Base-by-base conservation (phyloP, 2,888 invertebrate species). In the Pecten maximus region DNA sequence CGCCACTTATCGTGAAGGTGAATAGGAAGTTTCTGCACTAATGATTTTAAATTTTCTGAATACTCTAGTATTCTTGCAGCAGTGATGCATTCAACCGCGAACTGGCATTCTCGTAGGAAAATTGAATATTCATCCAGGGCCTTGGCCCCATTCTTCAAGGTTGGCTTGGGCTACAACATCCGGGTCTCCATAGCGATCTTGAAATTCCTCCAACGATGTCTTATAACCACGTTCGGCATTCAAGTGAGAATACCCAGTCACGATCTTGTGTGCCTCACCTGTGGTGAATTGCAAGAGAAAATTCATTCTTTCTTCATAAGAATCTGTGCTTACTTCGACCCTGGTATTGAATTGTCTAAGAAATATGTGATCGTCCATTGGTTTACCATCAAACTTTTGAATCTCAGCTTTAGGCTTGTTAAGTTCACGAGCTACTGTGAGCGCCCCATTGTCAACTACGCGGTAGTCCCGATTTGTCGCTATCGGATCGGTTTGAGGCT, bases 331-430 rank as follows among this genome's bases (percentile, higher is more conserved):
- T n/a, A n/a, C n/a, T n/a, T n/a, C n/a, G n/a, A n/a, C n/a, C 60
- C 87, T 88, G 15, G 91, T 35, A 16, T 92, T 88, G 54, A 91
- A 92, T 28, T 91, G 91, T 86, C 92, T 89, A 6, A 88, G 16
- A 35, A 92, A 92, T 54, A 60, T 39, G 16, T 74, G 89, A 40
- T 89, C 91, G 0, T 92, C 90, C 48, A 92, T 88, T 12, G 92
- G 90, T 50, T 89, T 87, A 4, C 92, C 92, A 12, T 19, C 23
- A 40, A 92, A 92, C 35, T 60, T 89, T 16, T 74, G 12, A 23
- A 92, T 91, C 40, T 92, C 91, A n/a, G 88, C 54, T 40, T 89
- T 91, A 12, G 92, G 91, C 40, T 92, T 92, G 40, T 89, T 90
- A 19, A 91, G 40, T 86, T 88, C 87, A 4, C 28, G 6, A 6